A percentile compares a stretch with the other conserved stretches of the same genome.
These are phyloP conservation scores for Cantharis rustica DNA, from an alignment of 2,888 invertebrate species.

Conservation along the genomic window DNA sequence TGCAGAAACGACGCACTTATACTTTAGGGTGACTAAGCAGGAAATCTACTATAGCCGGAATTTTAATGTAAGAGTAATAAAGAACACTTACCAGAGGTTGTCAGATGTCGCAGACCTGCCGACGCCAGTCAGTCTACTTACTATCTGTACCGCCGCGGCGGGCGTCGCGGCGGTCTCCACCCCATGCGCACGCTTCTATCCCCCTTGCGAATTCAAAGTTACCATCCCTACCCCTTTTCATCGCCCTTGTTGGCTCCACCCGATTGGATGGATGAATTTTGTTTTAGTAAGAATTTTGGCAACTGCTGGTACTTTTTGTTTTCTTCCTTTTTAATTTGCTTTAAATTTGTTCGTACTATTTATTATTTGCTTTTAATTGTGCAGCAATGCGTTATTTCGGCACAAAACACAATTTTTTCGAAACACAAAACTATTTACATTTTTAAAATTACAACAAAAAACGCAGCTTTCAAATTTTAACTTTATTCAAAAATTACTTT, in stretches of 20 bases:
- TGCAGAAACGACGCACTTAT: not conserved
- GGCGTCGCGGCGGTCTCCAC: constrained; percentile 68
- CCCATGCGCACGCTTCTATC: constrained; percentile 59
- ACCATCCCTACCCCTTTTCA: constrained; percentile 46
- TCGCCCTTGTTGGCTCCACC: constrained; percentile 47
- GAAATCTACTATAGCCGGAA: constrained; percentile 22
- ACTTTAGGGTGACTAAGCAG: constrained; percentile 17
- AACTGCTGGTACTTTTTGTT: constrained; percentile 38
- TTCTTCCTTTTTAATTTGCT: constrained; percentile 27
- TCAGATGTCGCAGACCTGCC: constrained; percentile 52
- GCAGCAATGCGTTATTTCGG: not conserved
- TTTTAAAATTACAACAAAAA: not conserved
- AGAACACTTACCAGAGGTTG: constrained; percentile 43
- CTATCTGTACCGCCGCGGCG: constrained; percentile 63
- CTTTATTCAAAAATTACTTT: not conserved
- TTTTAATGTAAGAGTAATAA: constrained; percentile 32
- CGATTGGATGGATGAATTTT: constrained; percentile 45
- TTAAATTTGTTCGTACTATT: constrained; percentile 17
- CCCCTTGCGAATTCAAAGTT: constrained; percentile 47
- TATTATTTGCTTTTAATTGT: constrained; percentile 22
- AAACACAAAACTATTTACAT: not conserved
- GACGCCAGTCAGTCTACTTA: constrained; percentile 59
- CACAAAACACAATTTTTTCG: not conserved
- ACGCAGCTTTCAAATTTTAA: not conserved
- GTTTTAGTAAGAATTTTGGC: constrained; percentile 48